Evolutionary conservation across 2,888 invertebrate genomes (phyloP).

Genomic region (Zaprionus bogoriensis): DNA sequence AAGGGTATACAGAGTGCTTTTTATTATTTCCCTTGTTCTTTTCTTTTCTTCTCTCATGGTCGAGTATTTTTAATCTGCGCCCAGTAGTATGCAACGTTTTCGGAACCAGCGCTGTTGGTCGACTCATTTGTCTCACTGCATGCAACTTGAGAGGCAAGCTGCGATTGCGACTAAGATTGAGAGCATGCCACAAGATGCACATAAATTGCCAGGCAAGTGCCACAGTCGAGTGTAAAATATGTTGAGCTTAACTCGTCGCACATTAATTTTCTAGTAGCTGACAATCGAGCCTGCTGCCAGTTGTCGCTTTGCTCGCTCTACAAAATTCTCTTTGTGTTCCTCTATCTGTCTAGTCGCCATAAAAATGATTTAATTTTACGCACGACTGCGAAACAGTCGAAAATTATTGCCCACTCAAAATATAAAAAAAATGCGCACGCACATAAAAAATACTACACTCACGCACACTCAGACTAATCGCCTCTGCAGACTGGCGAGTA

Average conservation of each 20-base stretch:
- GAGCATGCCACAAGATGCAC: conserved; percentile 22
- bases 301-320: not conserved
- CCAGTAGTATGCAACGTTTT: conserved; percentile 39
- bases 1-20: not conserved
- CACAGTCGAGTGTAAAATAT: conserved; percentile 48
- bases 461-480: too few relatives aligned
- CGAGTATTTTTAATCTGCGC: conserved; percentile 53
- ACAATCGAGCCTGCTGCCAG: conserved; percentile 7
- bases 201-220: conserved; percentile 47
- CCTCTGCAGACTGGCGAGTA: too few relatives aligned
- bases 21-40: conserved; percentile 4
- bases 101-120: not conserved
- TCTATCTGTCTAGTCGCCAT: conserved; percentile 45
- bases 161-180: conserved; percentile 11
- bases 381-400: conserved; percentile 50
- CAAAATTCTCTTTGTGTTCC: not conserved
- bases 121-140: conserved; percentile 38
- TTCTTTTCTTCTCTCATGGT: conserved; percentile 13
- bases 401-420: conserved; percentile 39
- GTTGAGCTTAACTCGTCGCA: conserved; percentile 31
- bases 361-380: conserved; percentile 76
- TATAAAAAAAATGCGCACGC: not conserved
- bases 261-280: conserved; percentile 63
- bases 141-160: conserved; percentile 42
- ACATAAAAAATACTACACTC: not conserved